Conservation (phyloP, 1,140 invertebrate genomes). For the Pollicipes pollicipes region DNA sequence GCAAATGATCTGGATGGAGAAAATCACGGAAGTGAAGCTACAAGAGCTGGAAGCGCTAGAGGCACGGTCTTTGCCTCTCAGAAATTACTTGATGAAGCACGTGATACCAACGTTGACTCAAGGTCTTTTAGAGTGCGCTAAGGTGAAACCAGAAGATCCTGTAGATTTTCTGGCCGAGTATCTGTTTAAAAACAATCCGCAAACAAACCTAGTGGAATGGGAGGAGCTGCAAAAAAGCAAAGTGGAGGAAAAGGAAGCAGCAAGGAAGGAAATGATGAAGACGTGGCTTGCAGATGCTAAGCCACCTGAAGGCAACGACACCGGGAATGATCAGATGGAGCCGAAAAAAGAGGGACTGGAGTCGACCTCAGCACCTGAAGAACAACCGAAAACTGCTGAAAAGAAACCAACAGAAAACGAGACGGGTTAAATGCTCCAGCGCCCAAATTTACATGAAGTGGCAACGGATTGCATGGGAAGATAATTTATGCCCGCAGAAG, state of each 20-base stretch:
- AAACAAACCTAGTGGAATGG: background rate
- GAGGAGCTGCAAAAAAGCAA: background rate
- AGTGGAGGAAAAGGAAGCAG: background rate
- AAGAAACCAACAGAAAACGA: too few relatives aligned
- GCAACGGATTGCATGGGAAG: too few relatives aligned
- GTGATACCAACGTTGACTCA: background rate
- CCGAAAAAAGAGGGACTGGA: too few relatives aligned
- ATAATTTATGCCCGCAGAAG: too few relatives aligned
- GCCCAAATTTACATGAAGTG: too few relatives aligned
- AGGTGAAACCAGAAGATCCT: background rate
- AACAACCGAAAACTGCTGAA: too few relatives aligned
- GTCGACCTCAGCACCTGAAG: too few relatives aligned
- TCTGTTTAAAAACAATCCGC: background rate
- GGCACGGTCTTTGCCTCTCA: background rate
- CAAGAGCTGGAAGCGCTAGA: background rate
- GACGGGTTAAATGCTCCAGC: too few relatives aligned
- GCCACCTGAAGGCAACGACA: too few relatives aligned
- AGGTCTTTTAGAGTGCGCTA: background rate
- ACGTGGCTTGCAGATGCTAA: background rate
- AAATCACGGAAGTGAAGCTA: background rate
- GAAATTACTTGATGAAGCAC: background rate
- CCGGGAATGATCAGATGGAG: too few relatives aligned
- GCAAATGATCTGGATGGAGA: background rate
- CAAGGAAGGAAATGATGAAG: background rate
- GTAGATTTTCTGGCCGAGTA: slow-evolving; percentile 1